Evolutionary conservation across 2,113 vertebrate genomes (phyloP).

Genomic region (Charadrius vociferus): DNA sequence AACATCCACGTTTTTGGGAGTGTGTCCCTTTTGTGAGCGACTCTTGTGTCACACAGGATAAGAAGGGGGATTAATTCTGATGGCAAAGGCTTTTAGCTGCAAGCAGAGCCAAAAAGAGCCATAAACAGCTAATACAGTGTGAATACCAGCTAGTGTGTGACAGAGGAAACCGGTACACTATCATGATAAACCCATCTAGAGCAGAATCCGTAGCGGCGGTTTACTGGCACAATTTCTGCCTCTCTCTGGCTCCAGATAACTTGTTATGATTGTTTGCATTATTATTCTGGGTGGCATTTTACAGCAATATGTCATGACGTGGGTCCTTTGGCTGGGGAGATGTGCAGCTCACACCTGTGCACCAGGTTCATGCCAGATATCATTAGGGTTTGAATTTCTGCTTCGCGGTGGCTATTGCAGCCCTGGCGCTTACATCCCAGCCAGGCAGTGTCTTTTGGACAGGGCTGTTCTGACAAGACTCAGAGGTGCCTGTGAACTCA

Average conservation of each 20-base stretch:
- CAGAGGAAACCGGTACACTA: accelerated
- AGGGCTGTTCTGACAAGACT: neutral
- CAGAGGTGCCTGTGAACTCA: neutral
- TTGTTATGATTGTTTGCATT: neutral
- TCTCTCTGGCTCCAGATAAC: neutral
- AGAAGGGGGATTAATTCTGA: neutral
- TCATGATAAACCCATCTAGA: neutral
- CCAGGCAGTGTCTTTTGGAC: neutral
- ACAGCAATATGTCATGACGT: accelerated
- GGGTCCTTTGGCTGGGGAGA: neutral
- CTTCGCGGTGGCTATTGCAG: accelerated
- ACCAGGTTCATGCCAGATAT: neutral
- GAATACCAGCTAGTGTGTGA: neutral
- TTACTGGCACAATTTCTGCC: neutral
- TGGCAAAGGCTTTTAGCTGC: constrained; percentile 21
- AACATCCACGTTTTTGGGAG: neutral
- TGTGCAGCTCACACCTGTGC: neutral
- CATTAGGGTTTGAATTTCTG: neutral
- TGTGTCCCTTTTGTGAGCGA: neutral
- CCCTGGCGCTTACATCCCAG: neutral
- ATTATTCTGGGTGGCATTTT: neutral
- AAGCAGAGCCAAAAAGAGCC: neutral
- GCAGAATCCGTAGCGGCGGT: accelerated
- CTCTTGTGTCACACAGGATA: neutral
- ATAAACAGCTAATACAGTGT: neutral